phyloP scores from a whole-genome alignment of 2,113 vertebrate genomes.

The Promerops cafer region DNA sequence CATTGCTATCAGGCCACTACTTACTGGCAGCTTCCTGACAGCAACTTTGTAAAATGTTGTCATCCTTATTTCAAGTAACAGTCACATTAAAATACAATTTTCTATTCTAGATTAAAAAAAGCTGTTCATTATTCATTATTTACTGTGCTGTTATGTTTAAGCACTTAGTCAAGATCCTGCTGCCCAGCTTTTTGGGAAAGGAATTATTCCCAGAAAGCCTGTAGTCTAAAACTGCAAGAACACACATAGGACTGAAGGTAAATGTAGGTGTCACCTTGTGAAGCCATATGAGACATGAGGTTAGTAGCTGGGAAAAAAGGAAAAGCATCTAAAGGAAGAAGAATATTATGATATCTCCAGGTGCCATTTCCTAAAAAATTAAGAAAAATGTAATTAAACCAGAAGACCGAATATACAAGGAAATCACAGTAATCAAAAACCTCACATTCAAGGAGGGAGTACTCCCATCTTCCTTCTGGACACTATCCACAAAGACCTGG shows the following conservation, averaged over 20 bases:
- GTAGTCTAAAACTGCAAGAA: background rate
- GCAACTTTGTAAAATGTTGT: background rate
- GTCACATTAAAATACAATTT: background rate
- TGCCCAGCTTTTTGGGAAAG: background rate
- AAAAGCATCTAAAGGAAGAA: background rate
- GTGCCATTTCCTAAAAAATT: background rate
- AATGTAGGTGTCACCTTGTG: background rate
- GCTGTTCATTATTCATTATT: background rate
- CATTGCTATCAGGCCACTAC: background rate
- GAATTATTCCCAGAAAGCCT: background rate
- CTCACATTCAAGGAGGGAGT: background rate
- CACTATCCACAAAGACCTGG: background rate
- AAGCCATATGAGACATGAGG: background rate
- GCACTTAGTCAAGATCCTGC: background rate
- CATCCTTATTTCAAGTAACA: background rate
- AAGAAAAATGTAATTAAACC: background rate
- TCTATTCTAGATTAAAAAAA: background rate
- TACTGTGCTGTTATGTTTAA: background rate
- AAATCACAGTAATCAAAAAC: background rate
- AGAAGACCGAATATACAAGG: background rate
- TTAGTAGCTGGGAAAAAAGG: background rate
- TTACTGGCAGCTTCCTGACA: background rate
- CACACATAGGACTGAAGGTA: background rate
- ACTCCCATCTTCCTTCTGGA: background rate
- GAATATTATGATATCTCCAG: background rate